These are phyloP conservation scores for Microplitis manilae DNA, from an alignment of 2,888 invertebrate species.

Conservation along the genomic window DNA sequence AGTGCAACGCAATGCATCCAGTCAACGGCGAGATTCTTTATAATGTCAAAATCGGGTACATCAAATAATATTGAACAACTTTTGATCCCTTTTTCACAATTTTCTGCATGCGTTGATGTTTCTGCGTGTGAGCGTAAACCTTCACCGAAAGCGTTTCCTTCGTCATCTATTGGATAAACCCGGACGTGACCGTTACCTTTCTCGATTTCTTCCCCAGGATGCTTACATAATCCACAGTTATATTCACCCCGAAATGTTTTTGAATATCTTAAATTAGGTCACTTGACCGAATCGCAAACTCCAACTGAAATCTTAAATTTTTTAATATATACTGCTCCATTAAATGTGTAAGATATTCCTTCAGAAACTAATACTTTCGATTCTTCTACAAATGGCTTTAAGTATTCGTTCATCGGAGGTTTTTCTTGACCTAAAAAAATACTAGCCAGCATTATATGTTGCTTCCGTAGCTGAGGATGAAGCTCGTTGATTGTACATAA, in stretches of 20 bases:
- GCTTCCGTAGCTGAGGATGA: constrained; percentile 8
- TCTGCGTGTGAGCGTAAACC: constrained; percentile 35
- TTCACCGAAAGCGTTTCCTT: constrained; percentile 34
- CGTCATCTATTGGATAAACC: constrained; percentile 33
- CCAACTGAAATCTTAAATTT: constrained; percentile 39
- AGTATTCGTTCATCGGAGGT: constrained; percentile 37
- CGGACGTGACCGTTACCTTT: constrained; percentile 32
- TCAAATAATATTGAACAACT: constrained; percentile 34
- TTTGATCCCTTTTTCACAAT: constrained; percentile 35
- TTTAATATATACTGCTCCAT: constrained; percentile 18
- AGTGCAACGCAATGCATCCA: constrained; percentile 47
- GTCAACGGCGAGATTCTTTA: constrained; percentile 44
- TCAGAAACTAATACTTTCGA: constrained; percentile 19
- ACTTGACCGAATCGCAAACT: constrained; percentile 39
- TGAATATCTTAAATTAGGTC: constrained; percentile 39
- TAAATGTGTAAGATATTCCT: constrained; percentile 32
- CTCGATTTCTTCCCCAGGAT: constrained; percentile 34
- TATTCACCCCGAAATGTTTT: constrained; percentile 36
- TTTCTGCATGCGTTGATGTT: constrained; percentile 27
- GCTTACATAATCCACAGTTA: constrained; percentile 41
- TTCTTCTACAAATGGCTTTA: constrained; percentile 38
- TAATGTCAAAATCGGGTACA: constrained; percentile 45
- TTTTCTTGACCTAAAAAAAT: constrained; percentile 41
- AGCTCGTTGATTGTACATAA: constrained; percentile 38
- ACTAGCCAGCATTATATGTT: constrained; percentile 28